Conservation (phyloP, 1,140 invertebrate species). For the Dryas iulia region DNA sequence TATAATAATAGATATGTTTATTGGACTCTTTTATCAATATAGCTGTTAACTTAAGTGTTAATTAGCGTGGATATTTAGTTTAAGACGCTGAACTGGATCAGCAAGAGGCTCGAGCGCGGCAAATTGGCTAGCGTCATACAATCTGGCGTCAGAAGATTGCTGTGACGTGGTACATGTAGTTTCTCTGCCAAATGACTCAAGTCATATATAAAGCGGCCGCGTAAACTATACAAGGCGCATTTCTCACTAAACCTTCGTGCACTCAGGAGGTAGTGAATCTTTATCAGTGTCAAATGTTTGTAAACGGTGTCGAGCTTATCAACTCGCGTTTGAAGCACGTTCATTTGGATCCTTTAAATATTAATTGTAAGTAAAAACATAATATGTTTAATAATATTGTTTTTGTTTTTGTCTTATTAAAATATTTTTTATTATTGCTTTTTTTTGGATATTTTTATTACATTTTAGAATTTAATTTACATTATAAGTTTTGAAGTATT, state of each 20-base stretch:
- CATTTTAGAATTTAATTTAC: no score
- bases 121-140: constrained; percentile 52
- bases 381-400: constrained; percentile 11
- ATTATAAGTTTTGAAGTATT: no score
- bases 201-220: constrained; percentile 56
- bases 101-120: constrained; percentile 29
- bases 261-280: constrained; percentile 28
- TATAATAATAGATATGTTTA: background rate
- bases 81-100: background rate
- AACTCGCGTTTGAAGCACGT: constrained; percentile 58
- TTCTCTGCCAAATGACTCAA: constrained; percentile 71
- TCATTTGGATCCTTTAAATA: constrained; percentile 41
- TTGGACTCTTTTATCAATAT: no score
- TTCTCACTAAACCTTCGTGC: constrained; percentile 40
- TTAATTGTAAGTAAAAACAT: constrained; percentile 54
- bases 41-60: background rate
- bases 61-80: background rate
- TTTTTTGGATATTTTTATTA: no score
- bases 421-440: no score
- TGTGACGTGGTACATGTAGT: constrained; percentile 53
- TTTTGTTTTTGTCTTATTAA: no score
- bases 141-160: constrained; percentile 53
- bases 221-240: constrained; percentile 42
- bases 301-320: constrained; percentile 63
- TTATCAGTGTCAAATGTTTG: constrained; percentile 53